Evolutionary conservation across 2,113 vertebrate genomes (phyloP).

Genomic region (Corythornis madagascariensis): DNA sequence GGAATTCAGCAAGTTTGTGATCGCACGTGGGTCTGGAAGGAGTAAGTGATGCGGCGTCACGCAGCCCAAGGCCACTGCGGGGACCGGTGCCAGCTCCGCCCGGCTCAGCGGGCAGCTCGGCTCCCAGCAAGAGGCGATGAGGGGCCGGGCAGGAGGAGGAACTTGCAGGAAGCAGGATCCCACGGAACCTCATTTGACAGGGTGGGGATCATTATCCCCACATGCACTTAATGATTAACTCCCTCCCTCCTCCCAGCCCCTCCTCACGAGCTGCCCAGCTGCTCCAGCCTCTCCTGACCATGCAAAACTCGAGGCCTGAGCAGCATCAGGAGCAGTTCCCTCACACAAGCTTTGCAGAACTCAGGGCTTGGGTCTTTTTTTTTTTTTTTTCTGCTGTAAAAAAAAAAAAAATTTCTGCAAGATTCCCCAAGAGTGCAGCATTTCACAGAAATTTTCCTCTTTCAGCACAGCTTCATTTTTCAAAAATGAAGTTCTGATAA

Average conservation of each 20-base stretch:
- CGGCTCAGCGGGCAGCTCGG: neutral
- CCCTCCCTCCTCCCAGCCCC: neutral
- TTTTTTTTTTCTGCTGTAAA: neutral
- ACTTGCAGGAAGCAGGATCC: neutral
- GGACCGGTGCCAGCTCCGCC: fast-evolving
- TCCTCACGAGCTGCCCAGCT: neutral
- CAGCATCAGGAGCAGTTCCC: neutral
- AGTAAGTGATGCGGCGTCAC: fast-evolving
- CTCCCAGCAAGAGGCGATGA: fast-evolving
- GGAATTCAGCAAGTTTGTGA: fast-evolving
- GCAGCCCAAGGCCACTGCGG: fast-evolving
- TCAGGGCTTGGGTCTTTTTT: neutral
- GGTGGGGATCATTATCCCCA: neutral
- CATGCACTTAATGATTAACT: neutral
- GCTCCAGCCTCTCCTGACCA: neutral
- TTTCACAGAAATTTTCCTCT: neutral
- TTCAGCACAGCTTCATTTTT: neutral
- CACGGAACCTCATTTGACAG: fast-evolving
- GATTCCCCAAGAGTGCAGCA: neutral
- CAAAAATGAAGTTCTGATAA: neutral
- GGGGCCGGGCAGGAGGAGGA: fast-evolving
- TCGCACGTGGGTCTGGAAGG: fast-evolving
- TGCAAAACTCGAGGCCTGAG: neutral
- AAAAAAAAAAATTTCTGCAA: neutral
- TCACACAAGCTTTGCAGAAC: neutral